Percentiles rank a stretch among this genome's conserved stretches.
Conservation (phyloP, 2,797 vertebrate species). For the Vultur gryphus region DNA sequence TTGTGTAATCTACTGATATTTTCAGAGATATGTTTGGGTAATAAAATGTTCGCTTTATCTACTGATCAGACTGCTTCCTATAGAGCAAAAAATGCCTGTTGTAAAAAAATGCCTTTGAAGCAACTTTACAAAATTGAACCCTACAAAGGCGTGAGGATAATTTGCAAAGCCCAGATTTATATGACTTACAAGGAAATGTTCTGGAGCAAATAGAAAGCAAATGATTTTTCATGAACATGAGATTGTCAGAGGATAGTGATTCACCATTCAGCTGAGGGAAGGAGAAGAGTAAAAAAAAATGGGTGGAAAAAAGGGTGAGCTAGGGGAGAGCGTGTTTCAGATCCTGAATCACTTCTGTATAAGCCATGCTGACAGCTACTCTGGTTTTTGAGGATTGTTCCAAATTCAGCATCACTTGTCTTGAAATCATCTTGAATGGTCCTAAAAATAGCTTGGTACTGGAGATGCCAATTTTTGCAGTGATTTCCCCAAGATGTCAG, state of each 20-base stretch:
- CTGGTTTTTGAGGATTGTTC: neutral
- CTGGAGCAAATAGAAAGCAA: neutral
- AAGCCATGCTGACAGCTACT: neutral
- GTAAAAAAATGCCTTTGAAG: neutral
- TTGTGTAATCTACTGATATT: conserved; percentile 29
- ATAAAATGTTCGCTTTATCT: neutral
- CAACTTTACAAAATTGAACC: neutral
- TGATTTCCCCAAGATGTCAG: neutral
- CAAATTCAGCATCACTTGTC: neutral
- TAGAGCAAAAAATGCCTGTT: neutral
- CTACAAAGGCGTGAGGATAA: neutral
- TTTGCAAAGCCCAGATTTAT: neutral
- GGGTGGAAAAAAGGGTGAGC: neutral
- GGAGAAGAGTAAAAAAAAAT: neutral
- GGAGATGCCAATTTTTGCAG: neutral
- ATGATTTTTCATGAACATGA: neutral
- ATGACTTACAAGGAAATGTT: neutral
- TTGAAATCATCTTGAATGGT: neutral
- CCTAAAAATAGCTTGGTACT: conserved; percentile 9
- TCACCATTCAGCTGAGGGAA: neutral
- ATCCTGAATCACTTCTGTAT: neutral
- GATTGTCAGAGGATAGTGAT: neutral
- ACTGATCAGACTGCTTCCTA: neutral
- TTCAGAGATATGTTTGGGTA: neutral
- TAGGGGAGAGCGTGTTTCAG: neutral